Percentiles rank a stretch among this genome's conserved stretches.
Evolutionary conservation across 1,140 invertebrate species (phyloP).

Genomic region (Babylonia areolata): DNA sequence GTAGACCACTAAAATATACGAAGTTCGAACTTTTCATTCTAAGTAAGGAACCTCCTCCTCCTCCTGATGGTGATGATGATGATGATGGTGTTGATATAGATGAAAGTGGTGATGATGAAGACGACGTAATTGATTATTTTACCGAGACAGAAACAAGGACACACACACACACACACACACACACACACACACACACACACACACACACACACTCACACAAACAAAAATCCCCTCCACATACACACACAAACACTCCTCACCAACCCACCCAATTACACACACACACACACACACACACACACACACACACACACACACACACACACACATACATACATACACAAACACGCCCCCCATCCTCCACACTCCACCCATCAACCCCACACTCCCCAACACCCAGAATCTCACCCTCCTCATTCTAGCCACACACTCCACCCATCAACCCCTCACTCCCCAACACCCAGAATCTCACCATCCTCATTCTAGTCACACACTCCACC

Average conservation of each 20-base stretch:
- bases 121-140: too few relatives aligned
- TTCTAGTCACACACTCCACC: too few relatives aligned
- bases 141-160: too few relatives aligned
- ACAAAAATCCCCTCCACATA: background rate
- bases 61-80: too few relatives aligned
- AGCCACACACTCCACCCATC: constrained; percentile 73
- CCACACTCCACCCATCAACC: constrained; percentile 67
- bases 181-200: constrained; percentile 15
- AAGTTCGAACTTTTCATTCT: too few relatives aligned
- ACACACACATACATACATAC: background rate
- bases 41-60: too few relatives aligned
- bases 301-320: constrained; percentile 16
- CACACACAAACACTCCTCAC: background rate
- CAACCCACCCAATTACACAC: background rate
- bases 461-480: too few relatives aligned
- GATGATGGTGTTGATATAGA: too few relatives aligned
- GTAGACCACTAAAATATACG: too few relatives aligned
- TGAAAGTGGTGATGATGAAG: too few relatives aligned
- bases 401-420: constrained; percentile 65
- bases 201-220: background rate
- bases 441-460: too few relatives aligned
- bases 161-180: constrained; percentile 16
- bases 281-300: constrained; percentile 12
- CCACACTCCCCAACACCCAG: too few relatives aligned
- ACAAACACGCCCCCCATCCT: constrained; percentile 49